Evolutionary conservation across 2,888 invertebrate genomes (phyloP).

Genomic region (Tillus elongatus): DNA sequence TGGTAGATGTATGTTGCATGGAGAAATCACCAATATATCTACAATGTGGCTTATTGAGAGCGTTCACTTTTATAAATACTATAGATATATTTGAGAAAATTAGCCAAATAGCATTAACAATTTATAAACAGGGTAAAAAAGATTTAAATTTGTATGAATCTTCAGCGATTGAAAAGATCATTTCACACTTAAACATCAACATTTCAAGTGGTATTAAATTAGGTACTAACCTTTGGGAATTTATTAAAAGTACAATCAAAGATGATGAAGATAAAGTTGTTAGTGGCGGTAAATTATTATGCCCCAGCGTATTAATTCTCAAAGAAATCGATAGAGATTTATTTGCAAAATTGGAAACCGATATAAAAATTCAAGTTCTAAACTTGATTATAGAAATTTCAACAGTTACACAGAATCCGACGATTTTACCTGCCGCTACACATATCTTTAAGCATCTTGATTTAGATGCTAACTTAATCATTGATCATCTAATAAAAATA

Average conservation of each 20-base stretch:
- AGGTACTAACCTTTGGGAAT: slow-evolving; percentile 46
- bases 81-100: slow-evolving; percentile 29
- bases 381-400: slow-evolving; percentile 48
- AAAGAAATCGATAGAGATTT: slow-evolving; percentile 50
- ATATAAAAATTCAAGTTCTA: slow-evolving; percentile 43
- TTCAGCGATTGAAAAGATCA: slow-evolving; percentile 25
- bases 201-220: slow-evolving; percentile 24
- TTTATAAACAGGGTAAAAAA: slow-evolving; percentile 22
- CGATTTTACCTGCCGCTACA: slow-evolving; percentile 51
- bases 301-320: slow-evolving; percentile 45
- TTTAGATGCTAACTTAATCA: slow-evolving; percentile 53
- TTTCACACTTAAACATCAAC: slow-evolving; percentile 27
- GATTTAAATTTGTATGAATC: slow-evolving; percentile 24
- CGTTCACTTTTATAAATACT: slow-evolving; percentile 32
- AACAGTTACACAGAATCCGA: slow-evolving; percentile 50
- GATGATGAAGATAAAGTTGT: slow-evolving; percentile 45
- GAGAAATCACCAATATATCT: slow-evolving; percentile 43
- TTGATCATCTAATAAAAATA: slow-evolving; percentile 53
- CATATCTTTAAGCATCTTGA: slow-evolving; percentile 58
- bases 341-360: slow-evolving; percentile 45
- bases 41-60: slow-evolving; percentile 37
- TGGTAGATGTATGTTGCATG: too few relatives aligned
- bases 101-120: slow-evolving; percentile 23
- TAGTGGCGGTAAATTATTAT: slow-evolving; percentile 23
- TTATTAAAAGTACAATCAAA: slow-evolving; percentile 48